A percentile compares a stretch with the other conserved stretches of the same genome.
Conservation (phyloP, 2,888 invertebrate genomes). For the Drosophila pegasa region DNA sequence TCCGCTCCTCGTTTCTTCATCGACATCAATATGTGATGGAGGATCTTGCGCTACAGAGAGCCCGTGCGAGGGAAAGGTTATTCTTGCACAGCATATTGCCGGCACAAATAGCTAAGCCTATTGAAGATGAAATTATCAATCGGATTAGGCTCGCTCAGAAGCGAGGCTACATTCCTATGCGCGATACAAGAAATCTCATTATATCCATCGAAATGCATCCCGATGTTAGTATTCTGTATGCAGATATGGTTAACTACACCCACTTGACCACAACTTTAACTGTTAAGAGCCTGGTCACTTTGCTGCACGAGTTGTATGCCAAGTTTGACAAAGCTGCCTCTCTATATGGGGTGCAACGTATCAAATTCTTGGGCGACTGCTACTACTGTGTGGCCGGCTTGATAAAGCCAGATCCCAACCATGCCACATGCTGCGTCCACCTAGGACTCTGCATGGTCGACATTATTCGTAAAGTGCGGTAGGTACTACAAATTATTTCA, state of each 20-base stretch:
- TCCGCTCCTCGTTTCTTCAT: conserved; percentile 65
- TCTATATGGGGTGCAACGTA: conserved; percentile 91
- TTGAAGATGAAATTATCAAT: conserved; percentile 86
- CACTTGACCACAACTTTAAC: conserved; percentile 90
- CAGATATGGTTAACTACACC: conserved; percentile 97
- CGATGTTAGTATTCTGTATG: conserved; percentile 95
- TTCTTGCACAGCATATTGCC: conserved; percentile 94
- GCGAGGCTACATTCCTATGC: background rate
- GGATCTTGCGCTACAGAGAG: conserved; percentile 37
- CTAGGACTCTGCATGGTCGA: conserved; percentile 95
- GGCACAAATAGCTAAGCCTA: conserved; percentile 90
- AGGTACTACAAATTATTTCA: conserved; percentile 7
- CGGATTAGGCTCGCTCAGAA: conserved; percentile 83
- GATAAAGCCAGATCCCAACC: conserved; percentile 90
- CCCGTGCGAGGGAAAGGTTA: conserved; percentile 47
- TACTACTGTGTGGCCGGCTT: conserved; percentile 97
- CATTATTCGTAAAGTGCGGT: conserved; percentile 89
- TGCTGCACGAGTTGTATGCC: conserved; percentile 95
- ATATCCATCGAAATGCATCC: conserved; percentile 92
- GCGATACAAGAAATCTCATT: conserved; percentile 14
- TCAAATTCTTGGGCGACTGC: conserved; percentile 97
- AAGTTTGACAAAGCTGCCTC: conserved; percentile 95
- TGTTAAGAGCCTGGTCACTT: conserved; percentile 92
- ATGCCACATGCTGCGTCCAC: conserved; percentile 95
- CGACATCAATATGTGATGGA: conserved; percentile 62